These are phyloP conservation scores for Botrylloides violaceus DNA, from an alignment of 23 tunicate genomes.

Conservation along the genomic window DNA sequence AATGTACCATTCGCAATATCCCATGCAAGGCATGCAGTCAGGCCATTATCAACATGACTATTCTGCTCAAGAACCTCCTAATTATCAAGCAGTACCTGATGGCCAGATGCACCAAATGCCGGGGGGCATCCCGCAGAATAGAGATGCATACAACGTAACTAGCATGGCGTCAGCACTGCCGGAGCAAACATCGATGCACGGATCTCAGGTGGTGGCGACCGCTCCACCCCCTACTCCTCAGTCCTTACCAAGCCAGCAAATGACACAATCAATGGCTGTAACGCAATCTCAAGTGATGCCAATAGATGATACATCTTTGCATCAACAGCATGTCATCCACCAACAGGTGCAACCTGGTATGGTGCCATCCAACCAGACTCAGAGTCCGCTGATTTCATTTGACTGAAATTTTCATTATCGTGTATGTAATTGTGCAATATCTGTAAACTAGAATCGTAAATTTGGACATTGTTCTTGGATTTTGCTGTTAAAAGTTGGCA, in stretches of 20 bases:
- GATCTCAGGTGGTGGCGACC: slow-evolving; percentile 35
- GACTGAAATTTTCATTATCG: background rate
- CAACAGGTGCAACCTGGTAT: no score
- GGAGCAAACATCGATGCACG: background rate
- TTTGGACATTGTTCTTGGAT: no score
- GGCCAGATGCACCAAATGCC: background rate
- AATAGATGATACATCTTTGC: background rate
- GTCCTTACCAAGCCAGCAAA: slow-evolving; percentile 31
- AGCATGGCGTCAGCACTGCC: slow-evolving; percentile 50
- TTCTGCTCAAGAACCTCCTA: background rate
- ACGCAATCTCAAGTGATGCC: slow-evolving; percentile 13
- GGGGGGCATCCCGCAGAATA: background rate
- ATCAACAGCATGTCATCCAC: slow-evolving; percentile 11
- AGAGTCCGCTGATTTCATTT: slow-evolving; percentile 5
- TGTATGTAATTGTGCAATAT: background rate
- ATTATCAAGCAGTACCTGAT: background rate
- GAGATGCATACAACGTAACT: slow-evolving; percentile 55
- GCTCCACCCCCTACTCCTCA: slow-evolving; percentile 80
- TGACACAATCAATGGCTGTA: background rate
- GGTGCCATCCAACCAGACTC: background rate
- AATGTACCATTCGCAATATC: background rate
- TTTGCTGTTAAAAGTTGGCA: no score
- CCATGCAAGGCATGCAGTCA: no score
- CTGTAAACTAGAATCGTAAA: no score
- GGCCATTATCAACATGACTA: no score